Base-by-base conservation (phyloP, 2,797 vertebrate genomes). In the Astyanax mexicanus region DNA sequence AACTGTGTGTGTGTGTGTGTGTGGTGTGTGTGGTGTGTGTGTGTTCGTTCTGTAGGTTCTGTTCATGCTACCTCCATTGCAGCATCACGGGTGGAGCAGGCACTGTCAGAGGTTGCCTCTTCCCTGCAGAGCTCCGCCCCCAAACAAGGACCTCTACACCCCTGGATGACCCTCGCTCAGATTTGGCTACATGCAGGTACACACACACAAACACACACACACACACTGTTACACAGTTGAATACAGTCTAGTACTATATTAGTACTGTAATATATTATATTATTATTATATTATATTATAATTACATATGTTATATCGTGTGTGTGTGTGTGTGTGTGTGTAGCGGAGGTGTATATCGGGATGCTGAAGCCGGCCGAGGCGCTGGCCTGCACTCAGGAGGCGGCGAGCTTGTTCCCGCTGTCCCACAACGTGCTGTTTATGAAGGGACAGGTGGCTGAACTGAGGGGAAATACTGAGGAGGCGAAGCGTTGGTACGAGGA, bases 101-200 rank as follows among this genome's bases (percentile, higher is more conserved):
- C 97, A 0, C 90, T 99, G 79, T 99, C 97, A 0, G 97, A 99
- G 84, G 95, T 98, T 52, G 97, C 97, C 66, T 99, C 97, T 0
- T 99, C 98, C 51, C 90, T 99, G 84, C 98, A 99, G 89, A 99
- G 98, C 90, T 98, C 96, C 8, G 92, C 97, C 69, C 97, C 96
- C 54, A 99, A 97, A 87, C 98, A 98, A 65, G 98, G 98, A 35
- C 96, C 97, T 0, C 84, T 98, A 44, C 96, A 99, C 84, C 98
- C 98, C 76, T 99, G 98, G 98, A 97, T 99, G 97, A 99, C 97
- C 0, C 90, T 99, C 84, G 97, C 98, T 51, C 98, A 99, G 90
- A 99, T 99, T 89, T 99, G 98, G 98, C 94, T 99, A 75, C 97
- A 99, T 69, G 97, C 98, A 95, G 98, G 98, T 98, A 84, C 6